Percentiles rank a stretch among this genome's conserved stretches.
phyloP scores from a whole-genome alignment of 2,113 vertebrate species.

The Hippocampus guttulatus region DNA sequence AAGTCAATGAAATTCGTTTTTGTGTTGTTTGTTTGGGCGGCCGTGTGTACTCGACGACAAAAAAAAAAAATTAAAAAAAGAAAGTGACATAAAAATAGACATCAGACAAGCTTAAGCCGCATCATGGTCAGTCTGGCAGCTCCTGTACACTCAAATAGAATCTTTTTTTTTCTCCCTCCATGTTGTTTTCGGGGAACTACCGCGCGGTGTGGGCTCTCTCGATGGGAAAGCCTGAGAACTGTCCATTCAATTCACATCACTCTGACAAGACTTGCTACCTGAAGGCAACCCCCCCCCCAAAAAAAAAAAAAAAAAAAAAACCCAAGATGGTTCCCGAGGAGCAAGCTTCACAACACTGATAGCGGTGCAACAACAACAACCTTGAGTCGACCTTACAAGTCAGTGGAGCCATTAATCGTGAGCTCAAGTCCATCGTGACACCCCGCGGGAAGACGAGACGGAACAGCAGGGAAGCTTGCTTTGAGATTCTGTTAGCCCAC shows the following conservation, averaged over 20 bases:
- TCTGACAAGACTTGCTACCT: not conserved
- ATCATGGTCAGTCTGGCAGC: not conserved
- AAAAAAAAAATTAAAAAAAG: not conserved
- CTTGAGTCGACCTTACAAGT: slow-evolving; percentile 15
- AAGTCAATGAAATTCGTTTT: not conserved
- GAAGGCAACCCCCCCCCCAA: not conserved
- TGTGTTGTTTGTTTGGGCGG: not conserved
- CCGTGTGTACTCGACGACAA: not conserved
- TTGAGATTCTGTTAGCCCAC: not conserved
- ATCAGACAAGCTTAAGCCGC: not conserved
- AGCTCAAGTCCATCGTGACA: slow-evolving; percentile 2
- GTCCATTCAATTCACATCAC: slow-evolving; percentile 1
- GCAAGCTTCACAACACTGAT: slow-evolving; percentile 3
- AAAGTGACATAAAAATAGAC: not conserved
- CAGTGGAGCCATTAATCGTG: slow-evolving; percentile 10
- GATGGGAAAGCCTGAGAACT: not conserved
- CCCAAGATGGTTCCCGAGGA: not conserved
- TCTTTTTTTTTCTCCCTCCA: too few relatives aligned
- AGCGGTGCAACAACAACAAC: not conserved
- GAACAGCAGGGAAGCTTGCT: slow-evolving; percentile 12
- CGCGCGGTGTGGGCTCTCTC: not conserved
- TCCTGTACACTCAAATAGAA: not conserved
- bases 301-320: not conserved
- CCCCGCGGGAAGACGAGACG: not conserved
- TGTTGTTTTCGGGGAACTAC: not conserved